Evolutionary conservation across 2,888 invertebrate species (phyloP).

Genomic region (Melanchra persicariae): DNA sequence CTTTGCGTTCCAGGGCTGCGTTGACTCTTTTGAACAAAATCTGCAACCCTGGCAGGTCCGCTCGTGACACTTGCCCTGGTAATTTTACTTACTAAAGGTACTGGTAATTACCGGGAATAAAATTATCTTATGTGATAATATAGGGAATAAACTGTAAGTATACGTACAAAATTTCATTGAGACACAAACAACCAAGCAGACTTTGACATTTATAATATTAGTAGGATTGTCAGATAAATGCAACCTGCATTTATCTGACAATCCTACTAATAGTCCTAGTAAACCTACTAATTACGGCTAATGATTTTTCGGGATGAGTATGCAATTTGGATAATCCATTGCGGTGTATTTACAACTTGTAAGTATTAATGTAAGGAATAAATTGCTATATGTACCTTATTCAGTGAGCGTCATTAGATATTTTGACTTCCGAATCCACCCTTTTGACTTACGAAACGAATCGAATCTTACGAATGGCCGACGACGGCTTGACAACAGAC

Average conservation of each 20-base stretch:
- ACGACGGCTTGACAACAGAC: no score
- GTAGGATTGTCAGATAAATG: constrained; percentile 14
- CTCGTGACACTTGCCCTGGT: no score
- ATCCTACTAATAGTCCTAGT: no score
- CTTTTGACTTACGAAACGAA: no score
- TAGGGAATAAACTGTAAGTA: neutral
- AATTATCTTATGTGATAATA: no score
- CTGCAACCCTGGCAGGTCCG: no score
- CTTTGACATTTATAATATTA: neutral
- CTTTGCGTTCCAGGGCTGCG: no score
- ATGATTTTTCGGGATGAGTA: constrained; percentile 19
- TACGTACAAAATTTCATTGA: neutral
- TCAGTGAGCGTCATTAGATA: neutral
- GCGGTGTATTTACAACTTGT: neutral
- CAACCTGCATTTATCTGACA: no score
- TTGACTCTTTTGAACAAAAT: no score
- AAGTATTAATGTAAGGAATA: neutral
- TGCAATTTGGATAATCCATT: constrained; percentile 17
- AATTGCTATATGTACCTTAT: neutral
- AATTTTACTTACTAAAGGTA: no score
- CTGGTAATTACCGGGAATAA: no score
- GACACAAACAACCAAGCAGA: neutral
- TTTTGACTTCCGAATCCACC: neutral
- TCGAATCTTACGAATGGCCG: no score
- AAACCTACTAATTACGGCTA: constrained; percentile 19